Conservation (phyloP, 2,888 invertebrate species). For the Pachydiplax longipennis region DNA sequence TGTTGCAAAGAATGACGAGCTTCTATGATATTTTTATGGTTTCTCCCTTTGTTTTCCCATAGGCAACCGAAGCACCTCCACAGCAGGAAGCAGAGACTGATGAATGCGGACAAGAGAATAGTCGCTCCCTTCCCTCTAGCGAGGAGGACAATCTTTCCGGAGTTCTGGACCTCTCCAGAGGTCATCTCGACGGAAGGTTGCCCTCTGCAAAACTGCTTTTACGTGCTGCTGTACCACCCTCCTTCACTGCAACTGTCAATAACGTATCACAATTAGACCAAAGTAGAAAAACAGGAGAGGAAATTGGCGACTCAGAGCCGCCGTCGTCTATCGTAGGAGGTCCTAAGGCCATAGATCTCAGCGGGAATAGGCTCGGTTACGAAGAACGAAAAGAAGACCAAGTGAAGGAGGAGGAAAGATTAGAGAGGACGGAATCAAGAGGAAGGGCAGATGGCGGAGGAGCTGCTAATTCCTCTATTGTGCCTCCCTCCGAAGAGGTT, state of each 20-base stretch:
- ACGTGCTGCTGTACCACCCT: not conserved
- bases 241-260: not conserved
- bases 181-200: not conserved
- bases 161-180: conserved; percentile 8
- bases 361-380: conserved; percentile 17
- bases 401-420: not conserved
- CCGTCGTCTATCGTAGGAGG: not conserved
- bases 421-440: not conserved
- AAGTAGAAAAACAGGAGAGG: not conserved
- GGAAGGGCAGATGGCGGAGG: conserved; percentile 5
- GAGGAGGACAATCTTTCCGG: not conserved
- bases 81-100: not conserved
- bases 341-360: conserved; percentile 14
- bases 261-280: not conserved
- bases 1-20: no score
- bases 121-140: conserved; percentile 2
- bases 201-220: conserved; percentile 4
- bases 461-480: not conserved
- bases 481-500: not conserved
- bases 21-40: not conserved
- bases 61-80: conserved; percentile 2
- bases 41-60: not conserved
- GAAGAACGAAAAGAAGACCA: not conserved
- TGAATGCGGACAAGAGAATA: not conserved
- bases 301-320: not conserved